Conservation (phyloP, 2,888 invertebrate species). For the Vesta saturnalis region DNA sequence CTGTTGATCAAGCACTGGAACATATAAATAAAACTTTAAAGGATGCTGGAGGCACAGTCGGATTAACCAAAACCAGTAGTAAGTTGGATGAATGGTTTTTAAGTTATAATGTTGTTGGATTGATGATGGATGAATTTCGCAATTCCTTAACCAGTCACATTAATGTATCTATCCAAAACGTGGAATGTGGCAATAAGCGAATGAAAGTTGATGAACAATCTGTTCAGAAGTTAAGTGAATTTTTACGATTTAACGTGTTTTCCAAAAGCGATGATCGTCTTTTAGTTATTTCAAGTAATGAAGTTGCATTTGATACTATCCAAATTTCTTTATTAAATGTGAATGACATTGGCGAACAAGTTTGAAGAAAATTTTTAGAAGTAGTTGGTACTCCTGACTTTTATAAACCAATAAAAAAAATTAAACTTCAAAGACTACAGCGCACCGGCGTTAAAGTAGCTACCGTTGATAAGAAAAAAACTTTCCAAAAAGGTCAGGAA, state of each 20-base stretch:
- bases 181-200: conserved; percentile 19
- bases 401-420: conserved; percentile 19
- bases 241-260: conserved; percentile 27
- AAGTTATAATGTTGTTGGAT: too few species aligned
- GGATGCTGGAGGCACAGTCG: neutral
- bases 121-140: conserved; percentile 20
- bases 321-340: neutral
- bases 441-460: neutral
- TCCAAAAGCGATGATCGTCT: conserved; percentile 3
- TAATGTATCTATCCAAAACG: conserved; percentile 19
- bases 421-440: neutral
- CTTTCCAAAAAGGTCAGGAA: neutral
- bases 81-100: conserved; percentile 36
- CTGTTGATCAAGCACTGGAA: conserved; percentile 31
- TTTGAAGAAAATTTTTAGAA: too few species aligned
- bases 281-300: conserved; percentile 22
- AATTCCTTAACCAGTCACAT: neutral
- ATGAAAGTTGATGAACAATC: conserved; percentile 19
- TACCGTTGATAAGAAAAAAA: neutral
- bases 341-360: conserved; percentile 4
- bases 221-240: conserved; percentile 20
- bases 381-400: too few species aligned
- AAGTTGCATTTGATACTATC: neutral
- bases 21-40: conserved; percentile 7
- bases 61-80: conserved; percentile 33